phyloP scores from a whole-genome alignment of 2,113 vertebrate genomes.

The Cyphomyrus plagiostoma region DNA sequence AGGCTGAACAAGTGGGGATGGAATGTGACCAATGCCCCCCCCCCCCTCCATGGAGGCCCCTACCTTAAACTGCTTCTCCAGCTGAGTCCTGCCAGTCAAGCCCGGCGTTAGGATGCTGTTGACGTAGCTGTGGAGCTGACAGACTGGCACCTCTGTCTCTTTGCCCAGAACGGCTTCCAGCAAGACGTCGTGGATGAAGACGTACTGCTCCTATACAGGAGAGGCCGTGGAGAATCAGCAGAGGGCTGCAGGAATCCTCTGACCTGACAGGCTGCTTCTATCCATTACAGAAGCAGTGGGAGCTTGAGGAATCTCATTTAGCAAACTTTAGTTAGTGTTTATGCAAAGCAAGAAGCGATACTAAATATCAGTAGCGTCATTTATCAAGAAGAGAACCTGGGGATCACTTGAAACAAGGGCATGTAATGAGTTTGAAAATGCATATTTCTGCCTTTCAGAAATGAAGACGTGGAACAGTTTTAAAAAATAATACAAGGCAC shows the following conservation, averaged over 20 bases:
- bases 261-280: neutral
- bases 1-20: constrained; percentile 27
- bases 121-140: constrained; percentile 86
- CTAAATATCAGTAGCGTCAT: neutral
- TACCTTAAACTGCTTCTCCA: constrained; percentile 98
- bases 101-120: constrained; percentile 88
- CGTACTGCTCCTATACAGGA: constrained; percentile 81
- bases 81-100: constrained; percentile 74
- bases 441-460: neutral
- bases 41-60: constrained; percentile 18
- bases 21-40: neutral
- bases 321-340: neutral
- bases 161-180: constrained; percentile 89
- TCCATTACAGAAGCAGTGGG: neutral
- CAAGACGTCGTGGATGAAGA: constrained; percentile 97
- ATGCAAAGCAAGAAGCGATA: neutral
- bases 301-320: neutral
- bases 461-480: neutral
- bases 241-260: neutral
- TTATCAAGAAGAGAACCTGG: neutral
- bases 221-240: neutral
- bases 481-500: neutral
- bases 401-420: neutral
- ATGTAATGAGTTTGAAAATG: neutral
- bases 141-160: constrained; percentile 87